Conservation (phyloP, 2,888 invertebrate genomes). For the Campoplex capitator region DNA sequence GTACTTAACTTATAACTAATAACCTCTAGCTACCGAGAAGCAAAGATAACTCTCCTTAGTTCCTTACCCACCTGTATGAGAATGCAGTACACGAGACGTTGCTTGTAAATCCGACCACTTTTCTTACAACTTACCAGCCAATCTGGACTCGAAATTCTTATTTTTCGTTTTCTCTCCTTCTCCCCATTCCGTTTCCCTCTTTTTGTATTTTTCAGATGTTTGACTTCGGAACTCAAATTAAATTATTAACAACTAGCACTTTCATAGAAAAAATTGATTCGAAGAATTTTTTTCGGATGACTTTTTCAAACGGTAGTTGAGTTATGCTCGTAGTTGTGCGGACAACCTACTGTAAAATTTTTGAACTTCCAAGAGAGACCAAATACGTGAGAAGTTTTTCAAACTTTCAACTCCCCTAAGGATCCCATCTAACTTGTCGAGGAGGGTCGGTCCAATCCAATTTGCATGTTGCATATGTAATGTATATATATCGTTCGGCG, state of each 20-base stretch:
- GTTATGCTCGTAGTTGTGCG: conserved; percentile 3
- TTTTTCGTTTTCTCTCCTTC: not conserved
- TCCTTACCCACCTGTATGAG: not conserved
- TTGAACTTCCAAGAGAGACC: conserved; percentile 17
- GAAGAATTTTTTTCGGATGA: not conserved
- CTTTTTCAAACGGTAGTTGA: not conserved
- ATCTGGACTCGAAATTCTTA: not conserved
- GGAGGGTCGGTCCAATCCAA: conserved; percentile 26
- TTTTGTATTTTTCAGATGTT: not conserved
- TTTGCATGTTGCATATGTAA: conserved; percentile 34
- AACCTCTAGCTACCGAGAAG: conserved; percentile 20
- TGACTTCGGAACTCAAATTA: not conserved
- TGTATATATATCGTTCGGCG: not conserved
- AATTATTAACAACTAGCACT: not conserved
- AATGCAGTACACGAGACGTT: not conserved
- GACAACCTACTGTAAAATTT: conserved; percentile 1
- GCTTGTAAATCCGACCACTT: conserved; percentile 11
- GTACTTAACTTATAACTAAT: conserved; percentile 56
- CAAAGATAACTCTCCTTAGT: conserved; percentile 23
- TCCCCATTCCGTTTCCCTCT: not conserved
- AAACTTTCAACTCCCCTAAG: conserved; percentile 25
- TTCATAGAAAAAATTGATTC: not conserved
- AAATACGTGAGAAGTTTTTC: conserved; percentile 30
- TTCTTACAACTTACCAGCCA: not conserved
- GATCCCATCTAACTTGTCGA: conserved; percentile 20